These are phyloP conservation scores for Lophius piscatorius DNA, from an alignment of 2,113 vertebrate species.

Conservation along the genomic window DNA sequence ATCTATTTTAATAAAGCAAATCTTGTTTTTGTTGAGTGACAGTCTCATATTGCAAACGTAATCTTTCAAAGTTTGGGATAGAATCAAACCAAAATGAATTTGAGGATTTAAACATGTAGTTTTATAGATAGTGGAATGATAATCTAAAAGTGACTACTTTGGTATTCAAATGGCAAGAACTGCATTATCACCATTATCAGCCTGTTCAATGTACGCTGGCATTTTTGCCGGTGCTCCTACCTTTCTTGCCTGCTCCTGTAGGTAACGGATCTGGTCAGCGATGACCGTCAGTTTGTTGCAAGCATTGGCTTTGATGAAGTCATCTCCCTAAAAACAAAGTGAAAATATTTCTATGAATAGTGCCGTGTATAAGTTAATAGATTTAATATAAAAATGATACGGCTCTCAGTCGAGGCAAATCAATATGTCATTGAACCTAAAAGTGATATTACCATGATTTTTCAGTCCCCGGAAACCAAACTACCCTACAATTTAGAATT, in stretches of 20 bases:
- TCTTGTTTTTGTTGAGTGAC: background rate
- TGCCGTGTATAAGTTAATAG: background rate
- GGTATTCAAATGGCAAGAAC: too few species aligned
- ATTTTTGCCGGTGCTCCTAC: slow-evolving; percentile 69
- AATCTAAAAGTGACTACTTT: too few species aligned
- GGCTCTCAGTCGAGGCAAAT: too few species aligned
- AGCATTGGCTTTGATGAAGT: slow-evolving; percentile 91
- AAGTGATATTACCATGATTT: too few species aligned
- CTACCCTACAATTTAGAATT: too few species aligned
- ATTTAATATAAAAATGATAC: too few species aligned
- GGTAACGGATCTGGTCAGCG: slow-evolving; percentile 90
- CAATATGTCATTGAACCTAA: background rate
- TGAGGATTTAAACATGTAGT: too few species aligned
- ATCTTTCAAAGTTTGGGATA: too few species aligned
- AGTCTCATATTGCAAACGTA: background rate
- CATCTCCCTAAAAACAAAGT: slow-evolving; percentile 80
- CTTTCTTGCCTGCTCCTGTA: slow-evolving; percentile 94
- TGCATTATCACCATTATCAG: too few species aligned
- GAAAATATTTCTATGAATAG: background rate
- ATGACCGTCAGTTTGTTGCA: slow-evolving; percentile 90
- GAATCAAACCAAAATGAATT: too few species aligned
- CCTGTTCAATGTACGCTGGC: background rate
- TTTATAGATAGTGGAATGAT: too few species aligned
- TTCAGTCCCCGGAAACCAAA: too few species aligned
- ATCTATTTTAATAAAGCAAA: background rate